phyloP scores from a whole-genome alignment of 2,888 invertebrate genomes.

The Drosophila bunnanda region DNA sequence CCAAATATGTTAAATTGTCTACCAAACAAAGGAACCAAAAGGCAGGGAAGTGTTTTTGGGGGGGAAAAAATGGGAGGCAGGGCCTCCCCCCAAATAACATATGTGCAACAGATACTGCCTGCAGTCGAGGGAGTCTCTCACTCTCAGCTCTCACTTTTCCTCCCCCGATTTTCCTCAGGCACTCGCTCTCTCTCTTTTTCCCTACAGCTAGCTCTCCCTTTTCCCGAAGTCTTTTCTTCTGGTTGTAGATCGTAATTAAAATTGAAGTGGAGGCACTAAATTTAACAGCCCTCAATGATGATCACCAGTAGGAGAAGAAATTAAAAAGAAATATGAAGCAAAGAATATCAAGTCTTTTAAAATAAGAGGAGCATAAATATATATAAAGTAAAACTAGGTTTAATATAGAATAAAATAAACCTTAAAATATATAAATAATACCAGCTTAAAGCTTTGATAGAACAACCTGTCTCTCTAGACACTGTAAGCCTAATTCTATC shows the following conservation, averaged over 20 bases:
- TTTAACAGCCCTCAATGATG: constrained; percentile 77
- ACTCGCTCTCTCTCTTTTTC: neutral
- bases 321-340: neutral
- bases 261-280: constrained; percentile 79
- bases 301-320: constrained; percentile 7
- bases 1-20: constrained; percentile 81
- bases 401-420: neutral
- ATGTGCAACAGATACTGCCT: constrained; percentile 76
- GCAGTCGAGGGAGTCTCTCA: constrained; percentile 47
- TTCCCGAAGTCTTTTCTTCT: constrained; percentile 11
- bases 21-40: constrained; percentile 73
- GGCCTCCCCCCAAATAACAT: constrained; percentile 50
- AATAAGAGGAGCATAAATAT: neutral
- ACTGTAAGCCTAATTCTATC: neutral
- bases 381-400: neutral
- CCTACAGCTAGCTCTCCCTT: too few relatives aligned
- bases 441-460: neutral
- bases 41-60: constrained; percentile 10
- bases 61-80: constrained; percentile 10
- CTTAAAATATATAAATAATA: neutral
- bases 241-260: constrained; percentile 71
- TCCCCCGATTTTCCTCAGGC: constrained; percentile 8
- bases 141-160: constrained; percentile 27
- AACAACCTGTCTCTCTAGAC: neutral
- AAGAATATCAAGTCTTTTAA: neutral